Percentiles rank a stretch among this genome's conserved stretches.
Conservation (phyloP, 2,113 vertebrate genomes). For the Blennius ocellaris region DNA sequence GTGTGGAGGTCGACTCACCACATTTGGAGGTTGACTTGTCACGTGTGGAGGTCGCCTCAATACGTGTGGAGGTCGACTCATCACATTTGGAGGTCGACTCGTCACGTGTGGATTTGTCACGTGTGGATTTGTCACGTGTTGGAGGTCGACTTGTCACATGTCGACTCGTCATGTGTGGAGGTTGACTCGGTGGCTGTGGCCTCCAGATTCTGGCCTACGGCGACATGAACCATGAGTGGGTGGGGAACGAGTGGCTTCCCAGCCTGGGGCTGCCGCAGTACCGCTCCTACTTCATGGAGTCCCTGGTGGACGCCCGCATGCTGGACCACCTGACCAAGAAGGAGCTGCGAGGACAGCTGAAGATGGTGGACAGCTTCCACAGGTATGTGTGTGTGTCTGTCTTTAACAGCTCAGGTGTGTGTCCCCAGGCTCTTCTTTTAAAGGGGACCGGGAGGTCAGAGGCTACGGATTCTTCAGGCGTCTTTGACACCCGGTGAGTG, state of each 20-base stretch:
- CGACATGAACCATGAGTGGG: conserved; percentile 96
- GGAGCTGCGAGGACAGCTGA: conserved; percentile 93
- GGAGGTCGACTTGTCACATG: no score
- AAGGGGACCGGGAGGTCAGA: conserved; percentile 31
- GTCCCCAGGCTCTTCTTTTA: conserved; percentile 31
- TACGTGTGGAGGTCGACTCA: no score
- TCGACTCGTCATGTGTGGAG: no score
- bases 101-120: no score
- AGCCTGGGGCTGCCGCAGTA: conserved; percentile 94
- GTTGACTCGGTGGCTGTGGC: conserved; percentile 22
- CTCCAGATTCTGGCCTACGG: conserved; percentile 92
- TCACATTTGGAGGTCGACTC: no score
- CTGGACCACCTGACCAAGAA: conserved; percentile 96
- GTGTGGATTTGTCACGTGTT: no score
- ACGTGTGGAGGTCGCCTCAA: no score
- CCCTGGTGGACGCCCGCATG: conserved; percentile 94
- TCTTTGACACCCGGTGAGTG: conserved; percentile 42
- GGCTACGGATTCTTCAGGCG: conserved; percentile 29
- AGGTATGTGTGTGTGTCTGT: conserved; percentile 77
- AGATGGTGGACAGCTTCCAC: conserved; percentile 98
- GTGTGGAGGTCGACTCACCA: no score
- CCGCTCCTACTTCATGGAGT: conserved; percentile 97
- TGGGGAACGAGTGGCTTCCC: conserved; percentile 95
- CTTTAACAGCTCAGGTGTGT: conserved; percentile 49
- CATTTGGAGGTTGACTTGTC: no score